These are phyloP conservation scores for Drosophila fulvimacula DNA, from an alignment of 2,888 invertebrate species.

Conservation along the genomic window DNA sequence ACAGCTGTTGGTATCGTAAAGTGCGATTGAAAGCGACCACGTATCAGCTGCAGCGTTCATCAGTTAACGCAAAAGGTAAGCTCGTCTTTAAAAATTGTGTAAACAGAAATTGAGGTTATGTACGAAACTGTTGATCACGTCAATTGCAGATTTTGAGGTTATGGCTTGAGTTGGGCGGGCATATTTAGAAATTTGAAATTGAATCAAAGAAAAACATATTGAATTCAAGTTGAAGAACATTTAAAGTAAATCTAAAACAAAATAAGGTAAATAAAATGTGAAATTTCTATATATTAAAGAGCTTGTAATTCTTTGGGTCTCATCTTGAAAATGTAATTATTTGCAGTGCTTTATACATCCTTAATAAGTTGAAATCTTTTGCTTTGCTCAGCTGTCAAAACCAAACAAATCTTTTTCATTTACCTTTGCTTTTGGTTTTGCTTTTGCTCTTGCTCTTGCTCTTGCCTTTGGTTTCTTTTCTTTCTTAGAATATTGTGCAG, in stretches of 20 bases:
- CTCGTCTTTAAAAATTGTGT: background rate
- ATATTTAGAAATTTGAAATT: constrained; percentile 45
- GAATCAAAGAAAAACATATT: too few species aligned
- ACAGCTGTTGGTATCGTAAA: constrained; percentile 9
- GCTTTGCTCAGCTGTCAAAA: constrained; percentile 41
- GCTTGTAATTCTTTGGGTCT: constrained; percentile 9
- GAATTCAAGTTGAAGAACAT: background rate
- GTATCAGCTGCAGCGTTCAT: constrained; percentile 6
- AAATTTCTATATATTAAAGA: background rate
- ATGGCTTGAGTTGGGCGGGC: background rate
- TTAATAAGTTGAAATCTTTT: constrained; percentile 40
- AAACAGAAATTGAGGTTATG: background rate
- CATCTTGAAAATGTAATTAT: constrained; percentile 43
- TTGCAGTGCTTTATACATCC: constrained; percentile 14
- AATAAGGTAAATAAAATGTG: constrained; percentile 11
- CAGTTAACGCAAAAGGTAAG: constrained; percentile 31
- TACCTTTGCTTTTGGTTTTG: background rate
- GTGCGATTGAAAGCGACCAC: constrained; percentile 8
- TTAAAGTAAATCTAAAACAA: constrained; percentile 19
- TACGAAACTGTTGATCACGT: constrained; percentile 14
- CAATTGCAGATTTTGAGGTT: background rate
- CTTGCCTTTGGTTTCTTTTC: background rate
- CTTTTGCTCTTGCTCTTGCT: background rate
- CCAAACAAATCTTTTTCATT: constrained; percentile 17
- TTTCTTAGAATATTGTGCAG: background rate